Base-by-base conservation (phyloP, 2,888 invertebrate genomes). In the Parasteatoda lunata region DNA sequence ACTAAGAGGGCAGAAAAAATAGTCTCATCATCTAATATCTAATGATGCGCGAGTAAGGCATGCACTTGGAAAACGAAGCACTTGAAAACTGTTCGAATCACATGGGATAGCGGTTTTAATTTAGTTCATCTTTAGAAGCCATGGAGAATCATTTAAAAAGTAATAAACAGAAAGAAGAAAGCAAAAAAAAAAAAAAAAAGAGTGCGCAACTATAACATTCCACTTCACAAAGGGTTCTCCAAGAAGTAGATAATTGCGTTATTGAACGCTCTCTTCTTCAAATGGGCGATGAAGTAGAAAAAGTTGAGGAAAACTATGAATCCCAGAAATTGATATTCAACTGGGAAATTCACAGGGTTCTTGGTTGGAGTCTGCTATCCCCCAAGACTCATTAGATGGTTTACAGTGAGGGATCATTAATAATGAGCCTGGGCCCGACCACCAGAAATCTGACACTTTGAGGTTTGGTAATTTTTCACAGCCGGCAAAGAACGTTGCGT, bases 361-460 rank as follows among this genome's bases (percentile, higher is more conserved):
- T 69, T 77, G 71, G 71, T 72, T 72, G 77, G 59, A 77, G 51
- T 49, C 49, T 66, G 65, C 30, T 69, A 51, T 54, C 81, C 81
- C 81, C 81, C 77, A 49, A 75, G 86, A 77, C 81, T 86, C 86
- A 86, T 86, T 86, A 86, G 86, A 81, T 71, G 73, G 77, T 81
- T 72, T 77, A 77, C 71, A 68, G 59, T 77, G 86, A 86, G 77
- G 81, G 80, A 77, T 86, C 86, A 86, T 86, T 86, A 86, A 86
- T 86, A 86, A 86, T 70, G 86, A 86, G 81, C 81, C 71, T 48
- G 66, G 76, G 70, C 64, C 68, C 81, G 71, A 72, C 86, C 81
- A 86, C 81, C 86, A 81, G 81, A 86, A 86, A 86, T 86, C 86
- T 86, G 86, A 86, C 86, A 86, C 86, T 86, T 86, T 54, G 81